Evolutionary conservation across 2,888 invertebrate species (phyloP), one percentile per base, ranked within the genome.

Genomic region (Cloeon dipterum): DNA sequence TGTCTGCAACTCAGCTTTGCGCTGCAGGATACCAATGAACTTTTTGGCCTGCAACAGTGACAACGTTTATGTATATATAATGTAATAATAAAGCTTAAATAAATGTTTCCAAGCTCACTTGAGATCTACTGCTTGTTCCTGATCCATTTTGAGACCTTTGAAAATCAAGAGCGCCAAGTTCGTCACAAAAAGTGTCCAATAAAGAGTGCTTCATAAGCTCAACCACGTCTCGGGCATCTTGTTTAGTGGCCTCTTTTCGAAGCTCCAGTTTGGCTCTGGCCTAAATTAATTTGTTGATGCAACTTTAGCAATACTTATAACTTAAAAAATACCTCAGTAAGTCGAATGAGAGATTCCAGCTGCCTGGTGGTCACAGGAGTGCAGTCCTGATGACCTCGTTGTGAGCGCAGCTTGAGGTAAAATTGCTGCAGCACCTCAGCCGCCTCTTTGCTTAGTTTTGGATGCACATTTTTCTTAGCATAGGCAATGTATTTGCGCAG

Each of bases 401-500:
- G 68, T 38, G 66, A 63, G 5, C 88, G 61, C 25, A 93, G 61
- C 44, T 78, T 67, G 37, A 85, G 59, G 52, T 89, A 93, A 57
- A 85, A 91, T 8, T 70, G 59, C 55, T 78, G 72, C 17, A 89
- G 54, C 2, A 72, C 59, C 41, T 60, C 57, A 3, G 72, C 73
- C 3, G 91, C 89, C 37, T 72, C 74, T 1, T 57, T 52, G 23
- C 71, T 71, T 14, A 93, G 61, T 47, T 66, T 67, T 1, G 93
- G 89, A 44, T 77, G 71, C 0, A 89, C 79, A 55, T 83, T 85
- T 53, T 83, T 74, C 42, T 77, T 70, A 1, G 89, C 83, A 56
- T 91, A 94, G 0, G 79, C 81, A 45, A 94, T 77, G 51, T 89
- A 94, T 59, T 89, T 91, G 41, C 86, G 69, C 4, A 94, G 63